Evolutionary conservation across 2,888 invertebrate genomes (phyloP), one percentile per base, ranked within the genome.

Genomic region (Hirtodrosophila histrioides): DNA sequence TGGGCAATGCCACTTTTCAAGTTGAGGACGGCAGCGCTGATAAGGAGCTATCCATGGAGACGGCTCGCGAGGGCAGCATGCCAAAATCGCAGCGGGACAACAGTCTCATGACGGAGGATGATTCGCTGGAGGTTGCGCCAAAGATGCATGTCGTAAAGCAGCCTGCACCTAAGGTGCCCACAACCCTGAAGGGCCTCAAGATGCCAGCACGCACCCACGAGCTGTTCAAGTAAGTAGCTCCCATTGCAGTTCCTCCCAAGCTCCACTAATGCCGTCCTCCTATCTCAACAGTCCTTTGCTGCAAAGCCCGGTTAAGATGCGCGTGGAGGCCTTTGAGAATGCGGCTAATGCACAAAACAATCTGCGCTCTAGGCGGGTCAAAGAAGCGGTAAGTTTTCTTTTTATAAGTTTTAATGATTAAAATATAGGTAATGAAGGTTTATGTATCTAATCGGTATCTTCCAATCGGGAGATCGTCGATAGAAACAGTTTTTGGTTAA

Each of bases 321-420:
- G 93, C 37, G 94, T 94, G 0, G 93, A 93, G 73, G 94, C 94
- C 0, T 94, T 94, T 70, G 94, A 94, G 74, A 92, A 92, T 69
- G 90, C 86, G 3, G 91, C 90, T 1, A 78, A 69, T 24, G 78
- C 83, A 1, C 70, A 79, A 0, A 69, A 60, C 7, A 75, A 49
- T 62, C 50, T 75, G 43, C 86, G 89, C 2, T 61, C 86, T 10
- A 88, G 86, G 54, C 84, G 83, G n/a, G 43, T 77, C n/a, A 91
- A 90, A 51, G 91, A 91, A 45, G 51, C 73, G 63, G 91, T 90
- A 82, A 69, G 87, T 60, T 12, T 9, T n/a, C n/a, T n/a, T n/a
- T n/a, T n/a, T n/a, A n/a, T 90, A 82, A 69, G 87, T 17, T 17
- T 17, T 2, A 17, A 17, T 17, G 2, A 17, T 17, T 3, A 27